phyloP scores from a whole-genome alignment of 2,797 vertebrate species.

The Spondyliosoma cantharus region DNA sequence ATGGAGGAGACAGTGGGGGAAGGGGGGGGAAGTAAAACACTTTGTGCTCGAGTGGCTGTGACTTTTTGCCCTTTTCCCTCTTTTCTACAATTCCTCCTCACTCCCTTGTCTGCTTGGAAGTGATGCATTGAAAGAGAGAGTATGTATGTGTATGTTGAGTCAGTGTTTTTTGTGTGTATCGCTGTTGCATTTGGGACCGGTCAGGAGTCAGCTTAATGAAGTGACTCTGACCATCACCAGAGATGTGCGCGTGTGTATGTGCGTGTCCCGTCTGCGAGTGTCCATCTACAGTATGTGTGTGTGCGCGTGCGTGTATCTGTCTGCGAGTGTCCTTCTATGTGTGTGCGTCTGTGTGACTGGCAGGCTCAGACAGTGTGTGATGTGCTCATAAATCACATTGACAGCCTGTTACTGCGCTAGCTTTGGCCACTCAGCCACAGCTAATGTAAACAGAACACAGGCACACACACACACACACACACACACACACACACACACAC shows the following conservation, averaged over 20 bases:
- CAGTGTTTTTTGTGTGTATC: constrained; percentile 59
- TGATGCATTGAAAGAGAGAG: constrained; percentile 66
- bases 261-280: constrained; percentile 67
- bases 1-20: constrained; percentile 32
- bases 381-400: constrained; percentile 98
- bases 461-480: constrained; percentile 68
- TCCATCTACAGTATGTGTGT: constrained; percentile 79
- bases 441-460: constrained; percentile 90
- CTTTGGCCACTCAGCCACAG: constrained; percentile 92
- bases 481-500: constrained; percentile 69
- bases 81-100: constrained; percentile 65
- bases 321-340: constrained; percentile 21
- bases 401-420: constrained; percentile 92
- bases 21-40: constrained; percentile 40
- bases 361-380: constrained; percentile 93
- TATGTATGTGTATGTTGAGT: constrained; percentile 43
- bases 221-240: constrained; percentile 89
- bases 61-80: constrained; percentile 72
- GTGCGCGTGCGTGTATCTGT: constrained; percentile 22
- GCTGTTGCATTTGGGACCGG: constrained; percentile 80
- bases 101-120: constrained; percentile 68
- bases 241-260: constrained; percentile 60
- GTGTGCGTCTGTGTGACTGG: constrained; percentile 81
- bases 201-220: constrained; percentile 93
- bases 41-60: constrained; percentile 73